Evolutionary conservation across 2,888 invertebrate genomes (phyloP).

Genomic region (Camponotus fellah): DNA sequence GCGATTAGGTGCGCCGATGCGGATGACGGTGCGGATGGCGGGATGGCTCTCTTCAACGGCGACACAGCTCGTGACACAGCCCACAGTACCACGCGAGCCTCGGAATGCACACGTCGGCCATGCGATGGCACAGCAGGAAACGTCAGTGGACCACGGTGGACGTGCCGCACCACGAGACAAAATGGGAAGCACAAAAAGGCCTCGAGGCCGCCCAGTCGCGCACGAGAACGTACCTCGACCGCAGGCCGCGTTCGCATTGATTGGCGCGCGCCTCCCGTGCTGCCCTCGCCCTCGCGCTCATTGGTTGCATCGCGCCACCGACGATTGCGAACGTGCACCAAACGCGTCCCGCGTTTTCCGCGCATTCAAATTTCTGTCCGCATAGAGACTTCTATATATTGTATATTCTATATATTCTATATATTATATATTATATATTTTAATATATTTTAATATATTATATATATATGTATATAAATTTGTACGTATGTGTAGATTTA

Average conservation of each 20-base stretch:
- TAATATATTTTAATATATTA: too few species aligned
- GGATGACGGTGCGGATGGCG: slow-evolving; percentile 20
- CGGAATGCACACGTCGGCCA: slow-evolving; percentile 78
- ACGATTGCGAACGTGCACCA: background rate
- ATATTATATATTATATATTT: too few species aligned
- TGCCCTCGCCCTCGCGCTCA: background rate
- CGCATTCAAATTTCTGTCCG: too few species aligned
- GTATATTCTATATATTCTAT: too few species aligned
- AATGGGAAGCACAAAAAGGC: slow-evolving; percentile 74
- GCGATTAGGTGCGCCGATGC: slow-evolving; percentile 37
- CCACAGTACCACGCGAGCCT: slow-evolving; percentile 72
- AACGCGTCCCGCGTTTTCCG: background rate
- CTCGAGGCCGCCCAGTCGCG: slow-evolving; percentile 61
- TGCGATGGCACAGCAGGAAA: slow-evolving; percentile 77
- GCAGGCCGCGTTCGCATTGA: slow-evolving; percentile 56
- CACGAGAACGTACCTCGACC: slow-evolving; percentile 45
- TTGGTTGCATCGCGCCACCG: slow-evolving; percentile 54
- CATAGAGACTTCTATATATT: too few species aligned
- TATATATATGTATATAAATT: too few species aligned
- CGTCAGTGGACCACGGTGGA: slow-evolving; percentile 72
- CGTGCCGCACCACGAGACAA: slow-evolving; percentile 72
- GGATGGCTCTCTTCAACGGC: slow-evolving; percentile 57
- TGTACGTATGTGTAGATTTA: too few species aligned
- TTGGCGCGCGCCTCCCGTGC: too few species aligned
- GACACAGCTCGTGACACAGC: slow-evolving; percentile 62